Conservation (phyloP, 2,888 invertebrate species). For the Caenorhabditis drosophilae region DNA sequence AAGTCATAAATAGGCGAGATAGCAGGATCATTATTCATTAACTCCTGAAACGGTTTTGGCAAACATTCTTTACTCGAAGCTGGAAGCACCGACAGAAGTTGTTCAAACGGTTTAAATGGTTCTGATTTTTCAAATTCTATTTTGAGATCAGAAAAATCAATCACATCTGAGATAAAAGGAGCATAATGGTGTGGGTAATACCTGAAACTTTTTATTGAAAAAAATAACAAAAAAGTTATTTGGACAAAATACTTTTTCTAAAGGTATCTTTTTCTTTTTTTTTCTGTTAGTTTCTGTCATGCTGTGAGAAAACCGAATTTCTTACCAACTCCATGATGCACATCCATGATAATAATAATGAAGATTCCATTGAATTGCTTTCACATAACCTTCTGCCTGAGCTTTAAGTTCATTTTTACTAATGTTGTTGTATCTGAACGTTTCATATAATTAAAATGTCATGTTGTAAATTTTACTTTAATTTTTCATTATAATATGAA, state of each 20-base stretch:
- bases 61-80: conserved; percentile 82
- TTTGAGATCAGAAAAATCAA: conserved; percentile 78
- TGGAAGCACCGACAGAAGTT: conserved; percentile 86
- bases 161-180: conserved; percentile 91
- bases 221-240: too few species aligned
- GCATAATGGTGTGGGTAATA: conserved; percentile 96
- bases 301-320: too few species aligned
- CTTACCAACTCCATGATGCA: conserved; percentile 97
- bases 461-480: conserved; percentile 75
- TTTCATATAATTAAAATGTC: conserved; percentile 78
- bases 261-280: too few species aligned
- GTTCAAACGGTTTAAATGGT: conserved; percentile 91
- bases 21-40: conserved; percentile 77
- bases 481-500: conserved; percentile 80
- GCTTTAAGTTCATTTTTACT: conserved; percentile 81
- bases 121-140: conserved; percentile 83
- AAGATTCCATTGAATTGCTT: conserved; percentile 94
- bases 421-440: conserved; percentile 80
- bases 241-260: too few species aligned
- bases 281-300: too few species aligned
- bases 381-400: conserved; percentile 87
- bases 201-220: too few species aligned
- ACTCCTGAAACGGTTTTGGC: conserved; percentile 73
- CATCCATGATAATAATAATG: conserved; percentile 95
- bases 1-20: conserved; percentile 85